phyloP scores from a whole-genome alignment of 2,888 invertebrate genomes.

The Helicoverpa assulta region DNA sequence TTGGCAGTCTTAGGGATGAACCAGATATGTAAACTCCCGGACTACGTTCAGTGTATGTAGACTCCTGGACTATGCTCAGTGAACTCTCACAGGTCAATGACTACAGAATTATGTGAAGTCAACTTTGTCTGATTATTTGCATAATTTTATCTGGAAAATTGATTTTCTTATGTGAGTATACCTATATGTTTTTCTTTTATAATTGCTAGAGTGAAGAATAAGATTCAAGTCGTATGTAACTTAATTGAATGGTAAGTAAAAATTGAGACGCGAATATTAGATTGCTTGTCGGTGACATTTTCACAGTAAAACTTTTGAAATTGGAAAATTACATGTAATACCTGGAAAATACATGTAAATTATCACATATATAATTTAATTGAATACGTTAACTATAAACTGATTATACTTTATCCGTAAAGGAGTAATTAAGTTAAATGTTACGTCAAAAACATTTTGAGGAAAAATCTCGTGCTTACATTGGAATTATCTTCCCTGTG shows the following conservation, averaged over 20 bases:
- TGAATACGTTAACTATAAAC: constrained; percentile 4
- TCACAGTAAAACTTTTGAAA: no score
- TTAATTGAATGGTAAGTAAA: no score
- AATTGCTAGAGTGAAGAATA: neutral
- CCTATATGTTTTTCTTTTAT: no score
- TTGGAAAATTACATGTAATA: neutral
- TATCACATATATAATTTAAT: neutral
- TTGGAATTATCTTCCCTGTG: constrained; percentile 10
- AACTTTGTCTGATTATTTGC: constrained; percentile 6
- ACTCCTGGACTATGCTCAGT: constrained; percentile 7
- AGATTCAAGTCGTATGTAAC: no score
- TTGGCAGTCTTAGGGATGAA: constrained; percentile 29
- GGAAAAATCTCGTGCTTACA: neutral
- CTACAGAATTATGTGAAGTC: constrained; percentile 12
- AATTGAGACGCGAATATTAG: no score
- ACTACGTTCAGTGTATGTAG: neutral
- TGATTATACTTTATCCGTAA: neutral
- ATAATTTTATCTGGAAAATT: neutral
- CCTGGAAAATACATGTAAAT: neutral
- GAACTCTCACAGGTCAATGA: constrained; percentile 14
- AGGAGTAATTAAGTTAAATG: constrained; percentile 13
- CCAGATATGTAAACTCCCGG: no score
- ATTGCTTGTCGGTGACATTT: no score
- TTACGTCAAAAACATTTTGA: constrained; percentile 28
- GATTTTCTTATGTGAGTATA: neutral